Evolutionary conservation across 2,797 vertebrate genomes (phyloP), one percentile per base, ranked within the genome.

Genomic region (Vespertilio murinus): DNA sequence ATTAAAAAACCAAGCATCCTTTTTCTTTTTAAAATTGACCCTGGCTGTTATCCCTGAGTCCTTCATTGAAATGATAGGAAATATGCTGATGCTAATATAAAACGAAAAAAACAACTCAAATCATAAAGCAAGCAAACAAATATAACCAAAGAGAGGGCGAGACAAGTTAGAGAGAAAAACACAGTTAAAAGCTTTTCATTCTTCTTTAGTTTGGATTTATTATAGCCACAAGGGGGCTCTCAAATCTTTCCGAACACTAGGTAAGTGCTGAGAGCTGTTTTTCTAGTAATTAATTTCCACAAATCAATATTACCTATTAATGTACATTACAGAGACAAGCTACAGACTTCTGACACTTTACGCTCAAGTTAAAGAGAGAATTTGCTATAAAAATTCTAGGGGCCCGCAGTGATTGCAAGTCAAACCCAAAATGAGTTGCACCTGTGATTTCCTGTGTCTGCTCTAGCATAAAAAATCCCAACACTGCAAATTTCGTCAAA

Each of bases 221-320:
- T 35, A 59, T 0, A 75, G 71, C 96, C 97, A 97, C 96, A 84
- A 97, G 97, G 65, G 97, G 97, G 97, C 96, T 83, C 96, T 97
- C 90, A 52, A 81, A 96, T 87, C 95, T 96, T 96, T 95, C 79
- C 75, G 71, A 96, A 92, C 25, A 40, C 65, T 35, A 70, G 56
- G 22, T 45, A 77, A 94, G 56, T 10, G 45, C 38, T 4, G 79
- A 92, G 75, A 81, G 25, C 83, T 88, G 85, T 80, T 95, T 95
- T 93, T 80, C 74, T 94, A 82, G 84, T 92, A 96, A 96, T 97
- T 97, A 96, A 96, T 97, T 96, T 90, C 75, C 79, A 86, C 89
- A 92, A 95, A 96, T 96, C 93, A 95, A 87, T 96, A 93, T 94
- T 91, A 87, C 81, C 88, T 96, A 94, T 90, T 96, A 96, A 95